Evolutionary conservation across 2,888 invertebrate genomes (phyloP), one percentile per base, ranked within the genome.

Genomic region (Tinea semifulvella): DNA sequence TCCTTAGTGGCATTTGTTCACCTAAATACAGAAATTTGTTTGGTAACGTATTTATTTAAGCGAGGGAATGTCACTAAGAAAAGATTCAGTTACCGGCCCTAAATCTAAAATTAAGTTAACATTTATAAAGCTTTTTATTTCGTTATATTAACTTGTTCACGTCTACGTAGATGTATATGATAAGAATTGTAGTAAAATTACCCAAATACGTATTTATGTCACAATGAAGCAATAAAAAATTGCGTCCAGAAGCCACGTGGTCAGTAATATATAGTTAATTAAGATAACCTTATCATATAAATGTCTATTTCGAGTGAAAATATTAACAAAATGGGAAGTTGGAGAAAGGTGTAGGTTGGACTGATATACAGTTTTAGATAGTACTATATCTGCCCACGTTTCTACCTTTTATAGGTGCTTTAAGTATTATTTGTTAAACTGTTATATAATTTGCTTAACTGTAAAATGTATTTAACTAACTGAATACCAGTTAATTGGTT

Each of bases 241-340:
- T 31, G 19, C 20, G 8, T 11, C 6, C 20, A 11, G 11, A 16
- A n/a, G 19, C 39, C 3, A 8, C 20, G 4, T 39, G 18, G 25
- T 42, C 17, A 22, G 26, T 42, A 2, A 16, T 10, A 25, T 25
- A 17, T 36, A 44, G 14, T 22, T 31, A 13, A 68, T 74, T 73
- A 65, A 73, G 73, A 74, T 73, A 65, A 52, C 51, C 52, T 65
- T 72, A 73, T 72, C 73, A 57, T 53, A 49, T 50, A 57, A 60
- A 63, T 61, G 61, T 64, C 67, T 60, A 57, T 57, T 54, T 59
- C 50, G 53, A 57, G 56, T 56, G 58, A 60, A 66, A 68, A 66
- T 65, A 61, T 65, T 62, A 63, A 68, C 62, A 56, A 65, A 63
- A 66, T 31, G 14, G 13, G 31, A 31, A 31, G 31, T 31, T 13